Conservation (phyloP, 2,113 vertebrate species). For the Semnornis frantzii region DNA sequence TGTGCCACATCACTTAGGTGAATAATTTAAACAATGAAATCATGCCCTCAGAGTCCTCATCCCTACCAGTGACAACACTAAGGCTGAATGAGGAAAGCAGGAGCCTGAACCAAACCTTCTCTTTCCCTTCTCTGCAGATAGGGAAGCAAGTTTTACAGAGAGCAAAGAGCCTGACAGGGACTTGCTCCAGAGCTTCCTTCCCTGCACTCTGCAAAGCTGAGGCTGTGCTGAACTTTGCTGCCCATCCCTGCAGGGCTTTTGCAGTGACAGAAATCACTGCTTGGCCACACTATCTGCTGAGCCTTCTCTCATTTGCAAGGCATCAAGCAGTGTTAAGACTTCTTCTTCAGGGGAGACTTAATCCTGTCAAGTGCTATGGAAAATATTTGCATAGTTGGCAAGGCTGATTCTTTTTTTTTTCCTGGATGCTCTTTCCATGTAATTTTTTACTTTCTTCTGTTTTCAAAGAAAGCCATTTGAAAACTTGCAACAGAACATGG, state of each 20-base stretch:
- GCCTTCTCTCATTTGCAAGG: not conserved
- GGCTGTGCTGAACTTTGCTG: not conserved
- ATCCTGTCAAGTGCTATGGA: slow-evolving; percentile 24
- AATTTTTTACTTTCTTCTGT: slow-evolving; percentile 9
- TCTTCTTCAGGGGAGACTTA: not conserved
- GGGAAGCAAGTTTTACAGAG: not conserved
- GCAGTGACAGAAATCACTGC: not conserved
- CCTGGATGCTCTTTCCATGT: not conserved
- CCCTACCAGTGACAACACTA: not conserved
- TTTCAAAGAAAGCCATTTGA: not conserved
- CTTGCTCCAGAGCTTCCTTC: not conserved
- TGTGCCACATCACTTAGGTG: not conserved
- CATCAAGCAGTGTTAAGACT: not conserved
- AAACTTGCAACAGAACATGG: not conserved
- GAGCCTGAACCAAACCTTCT: not conserved
- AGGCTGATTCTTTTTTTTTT: not conserved
- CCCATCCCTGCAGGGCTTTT: not conserved
- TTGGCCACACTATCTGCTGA: not conserved
- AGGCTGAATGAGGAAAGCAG: not conserved
- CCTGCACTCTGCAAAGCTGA: not conserved
- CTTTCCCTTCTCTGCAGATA: not conserved
- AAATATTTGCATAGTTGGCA: slow-evolving; percentile 37
- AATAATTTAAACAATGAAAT: not conserved
- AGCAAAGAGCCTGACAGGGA: not conserved
- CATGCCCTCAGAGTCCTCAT: not conserved